A percentile compares a stretch with the other conserved stretches of the same genome.
Conservation (phyloP, 2,888 invertebrate genomes). For the Frankliniella intonsa region DNA sequence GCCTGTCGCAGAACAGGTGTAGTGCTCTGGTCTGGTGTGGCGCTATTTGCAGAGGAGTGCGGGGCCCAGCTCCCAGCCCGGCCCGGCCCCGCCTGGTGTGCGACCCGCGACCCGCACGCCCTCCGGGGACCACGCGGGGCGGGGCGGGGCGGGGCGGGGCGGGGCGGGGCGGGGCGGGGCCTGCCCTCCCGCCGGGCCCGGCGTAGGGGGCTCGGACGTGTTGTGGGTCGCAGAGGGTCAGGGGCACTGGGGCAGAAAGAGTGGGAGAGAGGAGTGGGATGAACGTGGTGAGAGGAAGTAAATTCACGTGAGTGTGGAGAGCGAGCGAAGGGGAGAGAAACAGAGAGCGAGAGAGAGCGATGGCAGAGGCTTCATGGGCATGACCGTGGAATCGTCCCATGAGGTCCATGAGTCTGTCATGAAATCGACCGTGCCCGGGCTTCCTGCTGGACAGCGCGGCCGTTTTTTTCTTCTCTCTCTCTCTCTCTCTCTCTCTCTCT, state of each 20-base stretch:
- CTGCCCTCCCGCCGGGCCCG: background rate
- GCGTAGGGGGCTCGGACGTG: background rate
- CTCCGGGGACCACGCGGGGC: no score
- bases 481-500: background rate
- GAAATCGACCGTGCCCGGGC: conserved; percentile 3
- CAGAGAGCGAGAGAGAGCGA: background rate
- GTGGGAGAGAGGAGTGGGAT: background rate
- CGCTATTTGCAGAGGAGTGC: no score
- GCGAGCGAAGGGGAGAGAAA: background rate
- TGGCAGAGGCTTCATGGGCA: background rate
- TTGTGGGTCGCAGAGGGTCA: background rate
- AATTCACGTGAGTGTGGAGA: background rate
- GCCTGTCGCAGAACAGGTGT: no score
- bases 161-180: background rate
- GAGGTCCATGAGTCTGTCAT: conserved; percentile 10
- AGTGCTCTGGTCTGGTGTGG: no score
- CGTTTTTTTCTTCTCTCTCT: background rate
- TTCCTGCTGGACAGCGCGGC: background rate
- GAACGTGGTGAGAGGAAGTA: background rate
- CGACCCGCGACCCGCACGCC: no score
- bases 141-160: no score
- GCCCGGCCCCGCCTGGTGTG: no score
- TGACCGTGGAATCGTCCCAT: conserved; percentile 4
- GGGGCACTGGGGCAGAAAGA: background rate
- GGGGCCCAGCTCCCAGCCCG: no score